These are phyloP conservation scores for Atta cephalotes DNA, from an alignment of 1,140 invertebrate species.

Conservation along the genomic window DNA sequence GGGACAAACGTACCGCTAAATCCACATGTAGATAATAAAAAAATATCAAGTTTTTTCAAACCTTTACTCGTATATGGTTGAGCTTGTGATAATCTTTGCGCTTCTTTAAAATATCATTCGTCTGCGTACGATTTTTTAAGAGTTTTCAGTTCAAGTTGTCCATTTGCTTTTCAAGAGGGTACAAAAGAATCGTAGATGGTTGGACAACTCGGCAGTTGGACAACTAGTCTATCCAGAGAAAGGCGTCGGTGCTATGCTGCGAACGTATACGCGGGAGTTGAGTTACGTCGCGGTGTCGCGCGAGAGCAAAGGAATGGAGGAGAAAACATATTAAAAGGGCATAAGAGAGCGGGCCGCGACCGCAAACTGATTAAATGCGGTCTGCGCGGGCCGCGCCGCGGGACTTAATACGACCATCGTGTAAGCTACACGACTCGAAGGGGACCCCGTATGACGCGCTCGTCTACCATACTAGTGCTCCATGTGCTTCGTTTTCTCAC, in stretches of 20 bases:
- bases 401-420: slow-evolving; percentile 54
- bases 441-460: slow-evolving; percentile 58
- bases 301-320: slow-evolving; percentile 68
- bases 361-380: slow-evolving; percentile 85
- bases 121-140: slow-evolving; percentile 4
- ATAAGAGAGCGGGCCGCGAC: slow-evolving; percentile 76
- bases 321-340: slow-evolving; percentile 75
- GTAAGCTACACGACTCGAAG: slow-evolving; percentile 60
- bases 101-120: neutral
- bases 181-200: slow-evolving; percentile 17
- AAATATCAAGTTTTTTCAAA: neutral
- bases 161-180: slow-evolving; percentile 9
- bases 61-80: neutral
- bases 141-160: neutral
- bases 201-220: neutral
- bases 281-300: slow-evolving; percentile 76
- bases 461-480: slow-evolving; percentile 18
- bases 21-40: neutral
- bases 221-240: slow-evolving; percentile 53
- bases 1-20: neutral
- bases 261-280: slow-evolving; percentile 72
- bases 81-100: neutral
- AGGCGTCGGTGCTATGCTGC: slow-evolving; percentile 61
- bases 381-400: slow-evolving; percentile 67
- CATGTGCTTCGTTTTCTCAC: slow-evolving; percentile 19